Base-by-base conservation (phyloP, 30 jellyfish, hydroid and myxozoan genomes). In the Hydractinia echinata region DNA sequence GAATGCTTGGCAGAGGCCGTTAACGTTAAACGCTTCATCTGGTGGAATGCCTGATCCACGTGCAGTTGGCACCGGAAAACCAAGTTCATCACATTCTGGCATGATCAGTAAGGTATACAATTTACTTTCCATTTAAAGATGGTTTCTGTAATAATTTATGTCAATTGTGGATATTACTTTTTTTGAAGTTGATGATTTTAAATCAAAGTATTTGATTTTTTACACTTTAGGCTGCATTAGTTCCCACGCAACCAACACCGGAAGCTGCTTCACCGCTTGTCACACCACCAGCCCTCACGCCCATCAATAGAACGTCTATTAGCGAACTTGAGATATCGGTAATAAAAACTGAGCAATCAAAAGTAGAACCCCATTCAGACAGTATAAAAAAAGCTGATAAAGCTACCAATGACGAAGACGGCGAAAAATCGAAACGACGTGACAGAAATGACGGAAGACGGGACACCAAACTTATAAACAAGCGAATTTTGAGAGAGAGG, bases 61-160 rank as follows among this genome's bases (percentile, higher is more conserved):
- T 72, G 98, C 98, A 51, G 98, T 92, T 61, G 98, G 98, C 53
- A 92, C 96, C 19, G 98, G 98, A 19, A 92, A 92, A 67, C 98
- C 98, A 16, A 86, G 83, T 60, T 61, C 96, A 10, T 83, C 95
- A 1, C 74, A 64, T 64, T 51, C 74, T 64, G 74, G 74, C 16
- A n/a, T 64, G 74, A 64, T 64, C 51, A 64, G 74, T 64, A 64
- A 64, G 74, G 74, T 64, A 71, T 19, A 30, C 44, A 30, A 30
- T 0, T 58, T 58, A 30, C 44, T 30, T 30, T 30, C 44, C 44
- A 30, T 30, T 30, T 30, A 30, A 30, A 30, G 44, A 30, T 30
- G 44, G 44, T 30, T 30, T 30, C 44, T 30, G 44, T 30, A 30
- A 30, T 30, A 30, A 0, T 30, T 30, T 30, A 30, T 30, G 44